phyloP scores from a whole-genome alignment of 2,888 invertebrate genomes.

The Eulithis testata region DNA sequence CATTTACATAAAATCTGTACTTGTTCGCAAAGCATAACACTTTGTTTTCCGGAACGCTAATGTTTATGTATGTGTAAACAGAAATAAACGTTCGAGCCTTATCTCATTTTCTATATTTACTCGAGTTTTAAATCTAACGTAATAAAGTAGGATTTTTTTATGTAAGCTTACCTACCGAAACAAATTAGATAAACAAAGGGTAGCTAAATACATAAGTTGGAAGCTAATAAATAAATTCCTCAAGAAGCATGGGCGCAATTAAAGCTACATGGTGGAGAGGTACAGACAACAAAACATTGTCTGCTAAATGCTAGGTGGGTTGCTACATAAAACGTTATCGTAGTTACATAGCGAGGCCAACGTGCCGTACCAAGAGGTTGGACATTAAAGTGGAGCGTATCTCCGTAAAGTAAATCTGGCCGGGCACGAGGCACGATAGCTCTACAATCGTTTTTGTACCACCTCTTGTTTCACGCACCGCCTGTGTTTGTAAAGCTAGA shows the following conservation, averaged over 20 bases:
- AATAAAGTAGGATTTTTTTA: not conserved
- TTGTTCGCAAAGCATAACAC: conserved; percentile 34
- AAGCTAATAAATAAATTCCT: conserved; percentile 24
- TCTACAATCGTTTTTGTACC: conserved; percentile 62
- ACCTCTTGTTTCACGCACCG: conserved; percentile 72
- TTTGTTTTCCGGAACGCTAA: conserved; percentile 37
- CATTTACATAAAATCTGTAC: conserved; percentile 46
- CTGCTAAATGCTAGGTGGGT: conserved; percentile 23
- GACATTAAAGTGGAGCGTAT: conserved; percentile 67
- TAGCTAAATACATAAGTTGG: conserved; percentile 16
- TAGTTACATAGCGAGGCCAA: conserved; percentile 49
- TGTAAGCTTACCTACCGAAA: conserved; percentile 17
- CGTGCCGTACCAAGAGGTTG: conserved; percentile 59
- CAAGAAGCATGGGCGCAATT: conserved; percentile 29
- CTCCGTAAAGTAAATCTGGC: conserved; percentile 69
- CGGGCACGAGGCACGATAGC: conserved; percentile 58
- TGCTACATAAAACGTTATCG: conserved; percentile 46
- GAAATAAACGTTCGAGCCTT: conserved; percentile 30
- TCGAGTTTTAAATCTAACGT: conserved; percentile 32
- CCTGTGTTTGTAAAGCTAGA: conserved; percentile 60
- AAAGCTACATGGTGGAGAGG: conserved; percentile 24
- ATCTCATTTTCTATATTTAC: conserved; percentile 36
- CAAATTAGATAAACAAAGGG: conserved; percentile 13
- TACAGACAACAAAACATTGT: conserved; percentile 29
- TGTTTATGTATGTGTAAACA: conserved; percentile 42